phyloP scores from a whole-genome alignment of 2,797 vertebrate species.

The Takifugu rubripes region DNA sequence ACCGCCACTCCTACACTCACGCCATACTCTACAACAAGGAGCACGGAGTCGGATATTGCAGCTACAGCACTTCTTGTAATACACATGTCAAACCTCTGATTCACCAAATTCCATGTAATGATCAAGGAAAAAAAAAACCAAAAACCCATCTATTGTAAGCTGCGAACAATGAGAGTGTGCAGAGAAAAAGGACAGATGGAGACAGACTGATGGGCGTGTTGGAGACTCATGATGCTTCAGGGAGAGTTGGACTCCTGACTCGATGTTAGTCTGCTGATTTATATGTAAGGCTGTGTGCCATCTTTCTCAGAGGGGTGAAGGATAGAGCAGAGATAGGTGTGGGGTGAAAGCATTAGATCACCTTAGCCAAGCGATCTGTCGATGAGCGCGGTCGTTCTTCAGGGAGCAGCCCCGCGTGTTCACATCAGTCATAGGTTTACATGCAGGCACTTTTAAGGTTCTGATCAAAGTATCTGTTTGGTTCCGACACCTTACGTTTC shows the following conservation, averaged over 20 bases:
- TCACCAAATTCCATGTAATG: neutral
- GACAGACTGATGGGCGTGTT: slow-evolving; percentile 49
- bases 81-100: neutral
- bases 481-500: too few species aligned
- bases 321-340: slow-evolving; percentile 34
- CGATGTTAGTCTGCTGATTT: slow-evolving; percentile 67
- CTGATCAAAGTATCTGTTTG: too few species aligned
- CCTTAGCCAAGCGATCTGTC: slow-evolving; percentile 45
- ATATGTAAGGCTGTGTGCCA: slow-evolving; percentile 67
- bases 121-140: slow-evolving; percentile 13
- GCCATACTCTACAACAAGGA: too few species aligned
- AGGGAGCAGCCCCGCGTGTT: slow-evolving; percentile 8
- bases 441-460: too few species aligned
- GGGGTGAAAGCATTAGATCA: slow-evolving; percentile 57
- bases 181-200: slow-evolving; percentile 38
- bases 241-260: slow-evolving; percentile 60
- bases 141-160: neutral
- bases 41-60: too few species aligned
- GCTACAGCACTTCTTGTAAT: neutral
- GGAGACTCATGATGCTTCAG: slow-evolving; percentile 69
- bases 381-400: slow-evolving; percentile 36
- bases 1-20: too few species aligned
- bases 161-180: slow-evolving; percentile 24
- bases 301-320: slow-evolving; percentile 56
- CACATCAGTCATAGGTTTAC: too few species aligned